A percentile compares a stretch with the other conserved stretches of the same genome.
These are phyloP conservation scores for Oceanodroma tethys DNA, from an alignment of 2,113 vertebrate species.

Conservation along the genomic window DNA sequence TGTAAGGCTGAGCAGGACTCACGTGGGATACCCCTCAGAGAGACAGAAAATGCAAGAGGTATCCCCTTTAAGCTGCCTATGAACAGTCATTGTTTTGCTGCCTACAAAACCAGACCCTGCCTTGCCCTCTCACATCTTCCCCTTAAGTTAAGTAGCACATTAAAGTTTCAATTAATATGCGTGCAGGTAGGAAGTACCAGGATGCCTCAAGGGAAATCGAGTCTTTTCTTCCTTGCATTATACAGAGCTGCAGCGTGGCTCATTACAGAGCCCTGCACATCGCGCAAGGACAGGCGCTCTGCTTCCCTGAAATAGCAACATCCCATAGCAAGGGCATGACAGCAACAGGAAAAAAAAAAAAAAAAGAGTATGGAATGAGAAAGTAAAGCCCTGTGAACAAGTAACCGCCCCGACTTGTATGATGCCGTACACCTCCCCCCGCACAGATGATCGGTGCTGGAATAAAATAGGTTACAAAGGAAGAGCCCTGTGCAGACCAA, in stretches of 20 bases:
- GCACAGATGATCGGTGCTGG: not conserved
- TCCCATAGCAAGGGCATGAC: not conserved
- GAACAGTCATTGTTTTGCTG: not conserved
- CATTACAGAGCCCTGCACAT: not conserved
- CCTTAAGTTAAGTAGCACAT: not conserved
- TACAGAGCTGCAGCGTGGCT: not conserved
- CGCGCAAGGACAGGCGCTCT: not conserved
- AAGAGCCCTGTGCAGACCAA: not conserved
- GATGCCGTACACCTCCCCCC: not conserved
- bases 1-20: not conserved
- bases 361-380: not conserved
- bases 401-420: fast-evolving
- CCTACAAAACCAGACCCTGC: not conserved
- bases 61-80: not conserved
- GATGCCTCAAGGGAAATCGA: not conserved
- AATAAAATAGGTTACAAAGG: not conserved
- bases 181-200: not conserved
- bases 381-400: not conserved
- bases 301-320: not conserved
- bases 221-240: not conserved
- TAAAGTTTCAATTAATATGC: not conserved
- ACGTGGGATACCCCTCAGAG: not conserved
- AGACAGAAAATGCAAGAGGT: not conserved
- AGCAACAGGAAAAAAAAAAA: not conserved
- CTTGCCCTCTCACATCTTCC: not conserved